phyloP scores from a whole-genome alignment of 2,797 vertebrate species.

The Gobionotothen gibberifrons region DNA sequence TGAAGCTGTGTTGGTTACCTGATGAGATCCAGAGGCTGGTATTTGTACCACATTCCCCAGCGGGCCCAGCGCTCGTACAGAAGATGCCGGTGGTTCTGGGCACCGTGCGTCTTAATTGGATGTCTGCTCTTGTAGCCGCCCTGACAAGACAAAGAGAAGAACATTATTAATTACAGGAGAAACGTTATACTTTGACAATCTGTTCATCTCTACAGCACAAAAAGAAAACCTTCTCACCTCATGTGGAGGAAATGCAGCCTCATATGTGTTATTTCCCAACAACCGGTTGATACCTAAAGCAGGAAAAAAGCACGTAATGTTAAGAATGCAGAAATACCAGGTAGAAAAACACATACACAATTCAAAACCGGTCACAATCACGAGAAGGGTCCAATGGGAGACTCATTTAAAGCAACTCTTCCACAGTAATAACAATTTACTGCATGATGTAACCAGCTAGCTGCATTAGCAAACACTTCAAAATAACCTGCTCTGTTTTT shows the following conservation, averaged over 20 bases:
- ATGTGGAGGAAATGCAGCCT: conserved; percentile 97
- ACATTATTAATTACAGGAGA: conserved; percentile 9
- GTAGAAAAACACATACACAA: conserved; percentile 30
- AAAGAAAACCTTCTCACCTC: conserved; percentile 86
- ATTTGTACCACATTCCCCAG: conserved; percentile 99
- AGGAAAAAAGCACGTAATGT: conserved; percentile 44
- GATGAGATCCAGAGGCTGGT: conserved; percentile 98
- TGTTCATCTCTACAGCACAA: background rate
- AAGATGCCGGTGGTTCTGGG: conserved; percentile 96
- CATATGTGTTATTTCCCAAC: conserved; percentile 94
- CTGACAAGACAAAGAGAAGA: conserved; percentile 74
- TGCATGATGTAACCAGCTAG: conserved; percentile 40
- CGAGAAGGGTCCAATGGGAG: conserved; percentile 10
- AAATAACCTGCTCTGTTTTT: conserved; percentile 24
- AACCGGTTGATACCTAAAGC: conserved; percentile 93
- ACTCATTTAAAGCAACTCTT: conserved; percentile 36
- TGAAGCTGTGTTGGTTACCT: conserved; percentile 82
- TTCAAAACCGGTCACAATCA: conserved; percentile 31
- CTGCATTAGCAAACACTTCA: conserved; percentile 21
- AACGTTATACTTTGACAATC: background rate
- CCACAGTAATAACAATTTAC: conserved; percentile 35
- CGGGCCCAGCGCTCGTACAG: conserved; percentile 99
- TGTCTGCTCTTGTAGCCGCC: conserved; percentile 95
- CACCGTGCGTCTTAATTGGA: conserved; percentile 96
- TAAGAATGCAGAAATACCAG: conserved; percentile 13